These are phyloP conservation scores for Sphecodes monilicornis DNA, from an alignment of 2,888 invertebrate species.

Conservation along the genomic window DNA sequence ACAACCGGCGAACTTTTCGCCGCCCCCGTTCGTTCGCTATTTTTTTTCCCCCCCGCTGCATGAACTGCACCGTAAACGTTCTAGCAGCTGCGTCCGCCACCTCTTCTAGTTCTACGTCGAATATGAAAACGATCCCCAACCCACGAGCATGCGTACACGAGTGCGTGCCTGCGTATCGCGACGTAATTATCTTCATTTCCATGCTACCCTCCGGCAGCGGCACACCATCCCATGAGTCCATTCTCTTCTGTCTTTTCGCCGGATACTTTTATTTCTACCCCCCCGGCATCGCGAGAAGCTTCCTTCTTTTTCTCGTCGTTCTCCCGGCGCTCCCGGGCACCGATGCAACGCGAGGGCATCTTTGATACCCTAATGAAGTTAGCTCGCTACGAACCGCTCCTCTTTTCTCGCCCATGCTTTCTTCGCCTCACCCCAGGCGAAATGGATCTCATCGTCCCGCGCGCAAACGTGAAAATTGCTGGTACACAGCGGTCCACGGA, in stretches of 20 bases:
- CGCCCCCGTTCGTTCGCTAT: neutral
- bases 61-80: constrained; percentile 1
- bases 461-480: constrained; percentile 16
- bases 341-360: constrained; percentile 50
- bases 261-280: constrained; percentile 22
- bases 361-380: constrained; percentile 75
- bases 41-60: neutral
- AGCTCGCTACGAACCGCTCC: constrained; percentile 68
- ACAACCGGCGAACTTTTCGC: constrained; percentile 20
- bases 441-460: neutral
- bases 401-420: neutral
- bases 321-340: no score
- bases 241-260: neutral
- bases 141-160: neutral
- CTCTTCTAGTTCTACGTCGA: neutral
- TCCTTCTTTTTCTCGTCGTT: neutral
- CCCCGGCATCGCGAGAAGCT: neutral
- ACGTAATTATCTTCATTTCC: constrained; percentile 19
- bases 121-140: neutral
- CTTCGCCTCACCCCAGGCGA: neutral
- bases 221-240: neutral
- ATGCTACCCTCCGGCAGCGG: neutral
- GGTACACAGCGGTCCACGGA: neutral
- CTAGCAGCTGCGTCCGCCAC: neutral
- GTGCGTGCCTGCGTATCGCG: constrained; percentile 7